phyloP scores from a whole-genome alignment of 2,797 vertebrate genomes.

The Melopsittacus undulatus region DNA sequence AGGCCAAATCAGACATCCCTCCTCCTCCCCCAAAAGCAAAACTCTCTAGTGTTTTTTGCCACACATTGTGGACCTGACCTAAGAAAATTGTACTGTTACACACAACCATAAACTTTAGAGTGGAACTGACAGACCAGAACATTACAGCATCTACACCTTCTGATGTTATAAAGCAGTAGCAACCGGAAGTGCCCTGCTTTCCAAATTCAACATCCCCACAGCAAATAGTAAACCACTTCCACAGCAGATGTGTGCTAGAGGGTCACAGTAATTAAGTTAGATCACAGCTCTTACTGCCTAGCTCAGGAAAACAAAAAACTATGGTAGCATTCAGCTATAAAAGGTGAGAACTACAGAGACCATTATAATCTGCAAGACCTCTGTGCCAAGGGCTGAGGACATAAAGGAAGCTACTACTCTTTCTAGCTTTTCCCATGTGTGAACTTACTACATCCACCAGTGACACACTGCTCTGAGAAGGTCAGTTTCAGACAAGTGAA shows the following conservation, averaged over 20 bases:
- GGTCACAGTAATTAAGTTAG: background rate
- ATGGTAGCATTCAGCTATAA: background rate
- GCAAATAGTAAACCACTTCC: background rate
- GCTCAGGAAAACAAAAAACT: background rate
- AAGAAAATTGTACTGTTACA: background rate
- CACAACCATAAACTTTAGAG: background rate
- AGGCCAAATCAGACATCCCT: background rate
- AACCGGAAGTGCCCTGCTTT: background rate
- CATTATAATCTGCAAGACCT: background rate
- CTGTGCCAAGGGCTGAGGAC: background rate
- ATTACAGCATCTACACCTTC: background rate
- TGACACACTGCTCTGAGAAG: background rate
- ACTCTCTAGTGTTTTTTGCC: background rate
- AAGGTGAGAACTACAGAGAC: background rate
- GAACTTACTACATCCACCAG: background rate
- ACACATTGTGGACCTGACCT: background rate
- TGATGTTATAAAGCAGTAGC: background rate
- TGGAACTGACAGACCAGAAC: background rate
- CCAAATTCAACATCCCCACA: background rate
- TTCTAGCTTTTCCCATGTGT: conserved; percentile 27
- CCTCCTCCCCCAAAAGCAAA: background rate
- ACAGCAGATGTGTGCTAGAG: background rate
- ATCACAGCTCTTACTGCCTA: background rate
- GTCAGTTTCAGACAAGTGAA: background rate
- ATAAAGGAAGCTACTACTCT: background rate